These are phyloP conservation scores for Heterotilapia buettikoferi DNA, from an alignment of 2,113 vertebrate genomes.

Conservation along the genomic window DNA sequence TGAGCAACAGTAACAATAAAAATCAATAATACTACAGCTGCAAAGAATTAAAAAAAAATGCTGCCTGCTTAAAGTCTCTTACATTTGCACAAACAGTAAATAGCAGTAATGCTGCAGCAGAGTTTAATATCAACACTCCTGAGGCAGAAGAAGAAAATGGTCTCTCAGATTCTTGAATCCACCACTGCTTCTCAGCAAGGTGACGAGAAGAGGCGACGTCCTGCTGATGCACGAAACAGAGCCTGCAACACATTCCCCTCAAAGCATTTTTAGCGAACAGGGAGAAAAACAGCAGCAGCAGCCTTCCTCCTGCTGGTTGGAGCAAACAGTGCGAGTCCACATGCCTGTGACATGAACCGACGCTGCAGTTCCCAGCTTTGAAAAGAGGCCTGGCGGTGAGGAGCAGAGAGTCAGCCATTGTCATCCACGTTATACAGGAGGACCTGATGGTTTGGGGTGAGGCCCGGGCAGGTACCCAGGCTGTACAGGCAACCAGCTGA, in stretches of 20 bases:
- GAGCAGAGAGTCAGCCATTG: constrained; percentile 66
- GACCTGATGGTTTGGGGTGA: constrained; percentile 78
- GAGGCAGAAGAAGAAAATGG: constrained; percentile 18
- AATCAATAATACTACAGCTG: background rate
- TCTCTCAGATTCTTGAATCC: background rate
- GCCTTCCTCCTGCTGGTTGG: background rate
- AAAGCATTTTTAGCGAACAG: background rate
- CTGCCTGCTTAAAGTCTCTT: background rate
- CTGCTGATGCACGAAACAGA: background rate
- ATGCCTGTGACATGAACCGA: background rate
- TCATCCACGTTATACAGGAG: constrained; percentile 90
- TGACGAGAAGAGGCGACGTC: background rate
- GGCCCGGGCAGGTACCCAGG: constrained; percentile 79
- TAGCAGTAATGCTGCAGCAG: constrained; percentile 21
- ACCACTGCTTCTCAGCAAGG: background rate
- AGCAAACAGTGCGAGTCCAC: background rate
- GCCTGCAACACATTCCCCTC: background rate
- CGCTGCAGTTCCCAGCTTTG: constrained; percentile 29
- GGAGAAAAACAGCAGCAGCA: background rate
- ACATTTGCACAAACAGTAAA: background rate
- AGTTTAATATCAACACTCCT: constrained; percentile 7
- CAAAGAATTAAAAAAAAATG: background rate
- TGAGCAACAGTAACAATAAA: constrained; percentile 10
- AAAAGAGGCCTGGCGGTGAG: background rate
- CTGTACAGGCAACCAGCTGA: constrained; percentile 79